These are phyloP conservation scores for Tipula vernalis DNA, from an alignment of 2,888 invertebrate species.

Conservation along the genomic window DNA sequence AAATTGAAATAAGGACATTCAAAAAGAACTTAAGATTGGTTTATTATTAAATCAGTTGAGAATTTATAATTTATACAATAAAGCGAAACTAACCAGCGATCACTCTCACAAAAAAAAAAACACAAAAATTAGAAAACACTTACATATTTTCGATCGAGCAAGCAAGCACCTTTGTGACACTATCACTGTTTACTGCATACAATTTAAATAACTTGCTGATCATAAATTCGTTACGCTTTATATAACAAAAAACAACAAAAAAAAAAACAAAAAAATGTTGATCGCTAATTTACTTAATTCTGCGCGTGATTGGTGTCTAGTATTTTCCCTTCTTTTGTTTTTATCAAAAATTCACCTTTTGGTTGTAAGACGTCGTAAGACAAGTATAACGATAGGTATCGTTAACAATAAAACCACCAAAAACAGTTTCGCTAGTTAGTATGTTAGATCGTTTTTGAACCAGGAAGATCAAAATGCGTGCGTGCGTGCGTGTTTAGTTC, in stretches of 20 bases:
- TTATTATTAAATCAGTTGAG: background rate
- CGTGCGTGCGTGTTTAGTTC: no score
- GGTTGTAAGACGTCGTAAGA: background rate
- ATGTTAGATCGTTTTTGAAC: no score
- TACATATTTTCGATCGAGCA: background rate
- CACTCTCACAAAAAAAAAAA: background rate
- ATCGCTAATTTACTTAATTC: background rate
- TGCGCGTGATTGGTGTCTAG: background rate
- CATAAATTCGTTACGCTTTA: background rate
- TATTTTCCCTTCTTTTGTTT: background rate
- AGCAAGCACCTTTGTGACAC: background rate
- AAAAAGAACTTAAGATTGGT: background rate
- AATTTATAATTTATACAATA: no score
- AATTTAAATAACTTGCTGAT: background rate
- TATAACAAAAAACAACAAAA: background rate
- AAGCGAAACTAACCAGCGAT: no score
- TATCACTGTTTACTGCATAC: background rate
- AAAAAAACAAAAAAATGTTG: background rate
- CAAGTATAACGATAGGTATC: background rate
- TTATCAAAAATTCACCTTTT: background rate
- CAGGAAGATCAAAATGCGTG: no score
- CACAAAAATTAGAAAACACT: background rate
- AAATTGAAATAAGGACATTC: background rate
- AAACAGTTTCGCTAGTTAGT: no score
- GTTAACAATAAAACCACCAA: background rate